A percentile compares a stretch with the other conserved stretches of the same genome.
Conservation (phyloP, 2,113 vertebrate species). For the Syngnathus scovelli region DNA sequence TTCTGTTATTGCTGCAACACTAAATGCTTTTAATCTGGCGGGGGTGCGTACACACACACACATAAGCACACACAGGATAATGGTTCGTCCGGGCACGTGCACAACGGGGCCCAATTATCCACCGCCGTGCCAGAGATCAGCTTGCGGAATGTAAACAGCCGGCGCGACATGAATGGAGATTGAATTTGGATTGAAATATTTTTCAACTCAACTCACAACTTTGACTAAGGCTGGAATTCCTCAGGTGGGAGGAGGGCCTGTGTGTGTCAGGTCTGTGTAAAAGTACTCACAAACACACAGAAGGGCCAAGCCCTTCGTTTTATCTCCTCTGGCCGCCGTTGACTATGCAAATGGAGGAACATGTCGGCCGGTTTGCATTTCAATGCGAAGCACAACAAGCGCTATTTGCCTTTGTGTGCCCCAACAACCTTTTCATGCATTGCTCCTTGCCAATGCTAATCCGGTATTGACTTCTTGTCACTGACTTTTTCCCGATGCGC, state of each 20-base stretch:
- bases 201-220: constrained; percentile 20
- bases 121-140: constrained; percentile 15
- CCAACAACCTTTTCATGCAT: constrained; percentile 40
- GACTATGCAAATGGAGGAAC: constrained; percentile 59
- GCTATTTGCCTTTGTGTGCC: constrained; percentile 53
- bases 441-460: constrained; percentile 51
- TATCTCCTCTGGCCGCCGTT: constrained; percentile 19
- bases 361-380: constrained; percentile 64
- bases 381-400: constrained; percentile 64
- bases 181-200: constrained; percentile 26
- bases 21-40: not conserved
- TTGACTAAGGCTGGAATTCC: constrained; percentile 41
- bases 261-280: not conserved
- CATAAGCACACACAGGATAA: constrained; percentile 1
- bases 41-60: constrained; percentile 11
- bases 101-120: constrained; percentile 18
- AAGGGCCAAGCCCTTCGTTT: constrained; percentile 8
- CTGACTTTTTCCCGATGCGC: too few relatives aligned
- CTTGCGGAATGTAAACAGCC: constrained; percentile 38
- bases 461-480: not conserved
- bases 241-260: constrained; percentile 15
- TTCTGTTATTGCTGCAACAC: constrained; percentile 26
- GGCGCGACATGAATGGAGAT: constrained; percentile 26
- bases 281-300: not conserved
- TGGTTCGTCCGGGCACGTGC: constrained; percentile 8